Percentiles rank a stretch among this genome's conserved stretches.
phyloP scores from a whole-genome alignment of 2,797 vertebrate genomes.

The Phoeniculus purpureus region DNA sequence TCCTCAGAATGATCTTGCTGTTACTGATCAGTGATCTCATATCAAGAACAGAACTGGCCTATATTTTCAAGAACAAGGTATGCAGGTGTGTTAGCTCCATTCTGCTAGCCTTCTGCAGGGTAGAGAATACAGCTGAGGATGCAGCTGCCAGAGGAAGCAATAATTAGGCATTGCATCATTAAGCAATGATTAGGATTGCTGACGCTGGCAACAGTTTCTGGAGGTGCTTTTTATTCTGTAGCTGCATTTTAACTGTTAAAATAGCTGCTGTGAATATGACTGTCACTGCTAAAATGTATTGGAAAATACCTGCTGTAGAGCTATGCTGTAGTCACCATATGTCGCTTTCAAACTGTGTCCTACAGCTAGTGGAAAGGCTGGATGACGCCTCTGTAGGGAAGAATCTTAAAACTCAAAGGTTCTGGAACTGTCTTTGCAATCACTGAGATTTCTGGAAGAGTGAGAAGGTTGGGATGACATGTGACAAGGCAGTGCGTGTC shows the following conservation, averaged over 20 bases:
- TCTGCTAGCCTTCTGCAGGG: background rate
- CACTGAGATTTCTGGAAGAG: background rate
- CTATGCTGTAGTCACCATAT: background rate
- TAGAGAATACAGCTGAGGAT: background rate
- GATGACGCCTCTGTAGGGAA: background rate
- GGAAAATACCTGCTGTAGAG: background rate
- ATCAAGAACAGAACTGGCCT: background rate
- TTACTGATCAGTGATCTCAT: background rate
- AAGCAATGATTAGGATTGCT: background rate
- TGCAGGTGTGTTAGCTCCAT: background rate
- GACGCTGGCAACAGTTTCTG: background rate
- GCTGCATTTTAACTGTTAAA: background rate
- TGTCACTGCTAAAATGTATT: background rate
- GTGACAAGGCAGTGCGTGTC: background rate
- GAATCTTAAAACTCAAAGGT: background rate
- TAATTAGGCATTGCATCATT: background rate
- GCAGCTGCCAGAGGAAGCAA: background rate
- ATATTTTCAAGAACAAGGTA: background rate
- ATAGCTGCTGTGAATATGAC: background rate
- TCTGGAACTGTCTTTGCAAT: constrained; percentile 10
- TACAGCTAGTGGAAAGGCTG: background rate
- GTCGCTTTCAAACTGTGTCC: background rate
- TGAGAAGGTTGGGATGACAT: background rate
- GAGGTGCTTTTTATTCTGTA: constrained; percentile 2
- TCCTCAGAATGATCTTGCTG: background rate